Evolutionary conservation across 2,113 vertebrate species (phyloP).

Genomic region (Coreoperca whiteheadi): DNA sequence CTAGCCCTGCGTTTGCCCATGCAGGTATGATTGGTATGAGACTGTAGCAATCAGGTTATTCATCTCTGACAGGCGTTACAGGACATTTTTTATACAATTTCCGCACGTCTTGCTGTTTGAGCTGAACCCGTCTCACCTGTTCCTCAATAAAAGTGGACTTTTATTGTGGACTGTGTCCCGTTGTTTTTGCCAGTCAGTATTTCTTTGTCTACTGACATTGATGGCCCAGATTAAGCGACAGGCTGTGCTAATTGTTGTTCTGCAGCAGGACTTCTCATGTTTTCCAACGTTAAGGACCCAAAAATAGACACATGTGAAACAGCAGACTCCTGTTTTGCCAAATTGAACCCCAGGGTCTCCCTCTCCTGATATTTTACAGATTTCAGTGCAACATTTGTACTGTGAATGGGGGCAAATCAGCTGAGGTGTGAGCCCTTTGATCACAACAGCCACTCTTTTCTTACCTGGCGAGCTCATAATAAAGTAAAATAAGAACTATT

Average conservation of each 20-base stretch:
- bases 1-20: neutral
- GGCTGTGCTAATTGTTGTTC: no score
- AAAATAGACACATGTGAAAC: neutral
- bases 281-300: neutral
- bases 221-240: neutral
- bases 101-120: neutral
- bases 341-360: neutral
- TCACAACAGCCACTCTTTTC: neutral
- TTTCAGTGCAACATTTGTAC: neutral
- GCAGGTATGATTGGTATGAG: constrained; percentile 60
- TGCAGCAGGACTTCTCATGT: neutral
- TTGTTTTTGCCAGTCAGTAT: neutral
- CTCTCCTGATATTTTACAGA: neutral
- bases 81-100: neutral
- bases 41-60: constrained; percentile 36
- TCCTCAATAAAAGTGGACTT: constrained; percentile 11
- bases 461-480: neutral
- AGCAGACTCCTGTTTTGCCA: neutral
- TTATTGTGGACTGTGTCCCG: neutral
- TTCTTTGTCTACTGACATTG: neutral
- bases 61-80: constrained; percentile 19
- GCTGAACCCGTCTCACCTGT: constrained; percentile 27
- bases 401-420: neutral
- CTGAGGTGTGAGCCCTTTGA: neutral
- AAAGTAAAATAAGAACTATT: neutral